Evolutionary conservation across 2,113 vertebrate species (phyloP).

Genomic region (Orthochromis malagaraziensis): DNA sequence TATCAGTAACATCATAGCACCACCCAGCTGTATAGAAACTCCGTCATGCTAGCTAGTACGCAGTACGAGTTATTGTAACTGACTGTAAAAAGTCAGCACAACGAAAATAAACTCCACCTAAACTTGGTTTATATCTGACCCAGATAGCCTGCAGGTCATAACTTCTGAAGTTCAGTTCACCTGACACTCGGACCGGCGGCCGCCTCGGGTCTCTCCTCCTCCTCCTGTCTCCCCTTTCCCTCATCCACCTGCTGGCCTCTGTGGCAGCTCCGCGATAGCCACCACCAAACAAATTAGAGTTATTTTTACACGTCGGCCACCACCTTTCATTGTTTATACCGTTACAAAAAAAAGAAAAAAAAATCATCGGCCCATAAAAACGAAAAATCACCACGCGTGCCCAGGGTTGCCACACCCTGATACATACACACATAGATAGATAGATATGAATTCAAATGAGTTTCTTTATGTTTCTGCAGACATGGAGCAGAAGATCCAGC

Average conservation of each 20-base stretch:
- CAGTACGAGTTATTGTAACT: too few relatives aligned
- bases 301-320: neutral
- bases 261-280: neutral
- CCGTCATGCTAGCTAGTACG: too few relatives aligned
- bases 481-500: slow-evolving; percentile 76
- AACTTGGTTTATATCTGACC: neutral
- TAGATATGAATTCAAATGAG: neutral
- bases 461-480: slow-evolving; percentile 49
- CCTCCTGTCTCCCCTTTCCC: neutral
- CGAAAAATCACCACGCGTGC: neutral
- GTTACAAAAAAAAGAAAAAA: neutral
- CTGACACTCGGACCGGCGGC: accelerated
- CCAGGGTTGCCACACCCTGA: neutral
- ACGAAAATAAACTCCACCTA: neutral
- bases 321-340: neutral
- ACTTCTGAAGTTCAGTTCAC: neutral
- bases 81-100: too few relatives aligned
- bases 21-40: too few relatives aligned
- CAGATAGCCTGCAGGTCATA: neutral
- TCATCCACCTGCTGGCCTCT: neutral
- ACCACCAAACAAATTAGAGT: neutral
- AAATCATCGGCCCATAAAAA: neutral
- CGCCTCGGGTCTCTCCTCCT: accelerated
- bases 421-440: accelerated
- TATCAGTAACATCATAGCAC: accelerated